Conservation (phyloP, 2,113 vertebrate species). For the Caloenas nicobarica region DNA sequence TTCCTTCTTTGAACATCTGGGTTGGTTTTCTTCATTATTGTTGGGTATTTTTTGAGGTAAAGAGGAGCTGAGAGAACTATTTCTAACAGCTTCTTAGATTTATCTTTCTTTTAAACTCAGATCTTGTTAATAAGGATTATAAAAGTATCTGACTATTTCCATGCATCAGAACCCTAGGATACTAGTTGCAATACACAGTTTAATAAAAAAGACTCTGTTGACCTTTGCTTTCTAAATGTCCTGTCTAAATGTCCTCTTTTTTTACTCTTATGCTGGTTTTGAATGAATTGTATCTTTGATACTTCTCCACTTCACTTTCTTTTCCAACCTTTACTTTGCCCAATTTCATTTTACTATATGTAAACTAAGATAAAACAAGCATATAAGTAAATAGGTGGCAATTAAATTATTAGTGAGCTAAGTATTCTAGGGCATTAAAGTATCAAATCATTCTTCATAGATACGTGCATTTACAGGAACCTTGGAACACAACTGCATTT, state of each 20-base stretch:
- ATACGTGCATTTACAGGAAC: neutral
- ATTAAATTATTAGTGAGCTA: neutral
- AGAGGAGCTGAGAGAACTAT: neutral
- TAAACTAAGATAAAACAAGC: neutral
- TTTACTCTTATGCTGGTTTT: neutral
- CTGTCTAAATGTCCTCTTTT: neutral
- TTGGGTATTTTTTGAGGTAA: neutral
- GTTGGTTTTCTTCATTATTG: too few species aligned
- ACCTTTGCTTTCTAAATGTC: neutral
- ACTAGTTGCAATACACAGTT: neutral
- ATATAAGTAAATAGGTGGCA: neutral
- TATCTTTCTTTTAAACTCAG: neutral
- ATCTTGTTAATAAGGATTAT: neutral
- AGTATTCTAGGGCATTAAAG: neutral
- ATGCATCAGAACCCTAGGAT: neutral
- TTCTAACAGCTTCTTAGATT: neutral
- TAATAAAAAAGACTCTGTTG: neutral
- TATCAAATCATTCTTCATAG: neutral
- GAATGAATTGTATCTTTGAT: neutral
- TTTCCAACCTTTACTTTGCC: neutral
- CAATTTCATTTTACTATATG: neutral
- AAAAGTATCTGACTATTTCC: neutral
- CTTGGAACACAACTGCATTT: neutral
- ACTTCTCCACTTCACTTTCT: neutral
- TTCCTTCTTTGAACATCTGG: neutral